These are phyloP conservation scores for Triplophysa yarkandensis DNA, from an alignment of 2,797 vertebrate species.

Conservation along the genomic window DNA sequence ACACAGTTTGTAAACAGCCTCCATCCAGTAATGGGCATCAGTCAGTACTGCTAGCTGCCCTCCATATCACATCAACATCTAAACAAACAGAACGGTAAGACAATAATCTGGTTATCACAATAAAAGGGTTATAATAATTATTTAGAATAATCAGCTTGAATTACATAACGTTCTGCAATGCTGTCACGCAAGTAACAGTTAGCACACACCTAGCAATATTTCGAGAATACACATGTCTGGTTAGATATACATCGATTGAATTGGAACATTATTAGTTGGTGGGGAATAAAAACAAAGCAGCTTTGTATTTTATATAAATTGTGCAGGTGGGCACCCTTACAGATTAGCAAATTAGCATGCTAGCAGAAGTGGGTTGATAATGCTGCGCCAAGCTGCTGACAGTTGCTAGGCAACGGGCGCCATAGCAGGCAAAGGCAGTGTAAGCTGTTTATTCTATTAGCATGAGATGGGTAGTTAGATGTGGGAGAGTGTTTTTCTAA, in stretches of 20 bases:
- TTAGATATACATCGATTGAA: background rate
- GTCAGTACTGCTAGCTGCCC: conserved; percentile 2
- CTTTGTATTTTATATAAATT: background rate
- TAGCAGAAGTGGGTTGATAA: conserved; percentile 48
- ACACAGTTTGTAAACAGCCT: conserved; percentile 4
- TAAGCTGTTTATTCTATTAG: conserved; percentile 79
- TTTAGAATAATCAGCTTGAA: background rate
- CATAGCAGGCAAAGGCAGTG: conserved; percentile 28
- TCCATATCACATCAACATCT: background rate
- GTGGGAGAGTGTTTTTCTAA: conserved; percentile 16
- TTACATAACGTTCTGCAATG: background rate
- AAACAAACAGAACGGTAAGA: conserved; percentile 12
- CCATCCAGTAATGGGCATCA: background rate
- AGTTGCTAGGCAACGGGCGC: conserved; percentile 78
- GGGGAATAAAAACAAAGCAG: background rate
- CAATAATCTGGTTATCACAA: background rate
- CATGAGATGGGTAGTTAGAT: conserved; percentile 33
- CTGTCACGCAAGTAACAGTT: background rate
- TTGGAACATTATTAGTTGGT: background rate
- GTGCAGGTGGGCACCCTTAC: conserved; percentile 32
- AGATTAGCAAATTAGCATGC: conserved; percentile 59
- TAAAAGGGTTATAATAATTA: background rate
- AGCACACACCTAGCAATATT: background rate
- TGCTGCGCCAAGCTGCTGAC: conserved; percentile 64
- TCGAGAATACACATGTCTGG: background rate